These are phyloP conservation scores for Hypothenemus hampei DNA, from an alignment of 1,140 invertebrate genomes.

Conservation along the genomic window DNA sequence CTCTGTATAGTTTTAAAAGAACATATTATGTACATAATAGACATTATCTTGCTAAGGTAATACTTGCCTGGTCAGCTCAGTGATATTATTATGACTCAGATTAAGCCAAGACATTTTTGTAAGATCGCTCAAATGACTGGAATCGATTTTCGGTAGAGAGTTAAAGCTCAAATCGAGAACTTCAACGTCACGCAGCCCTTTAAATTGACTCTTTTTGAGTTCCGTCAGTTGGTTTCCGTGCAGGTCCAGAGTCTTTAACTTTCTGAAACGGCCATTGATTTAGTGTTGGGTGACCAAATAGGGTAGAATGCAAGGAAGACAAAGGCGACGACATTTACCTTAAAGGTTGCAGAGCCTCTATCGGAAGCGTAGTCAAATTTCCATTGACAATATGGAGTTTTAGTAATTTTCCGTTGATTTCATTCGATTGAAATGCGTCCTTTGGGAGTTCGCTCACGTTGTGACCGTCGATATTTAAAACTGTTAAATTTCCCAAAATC, in stretches of 20 bases:
- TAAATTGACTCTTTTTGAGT: constrained; percentile 77
- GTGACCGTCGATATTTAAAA: constrained; percentile 66
- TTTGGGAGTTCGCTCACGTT: constrained; percentile 57
- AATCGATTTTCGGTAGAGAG: constrained; percentile 72
- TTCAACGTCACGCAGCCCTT: constrained; percentile 66
- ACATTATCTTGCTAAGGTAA: no score
- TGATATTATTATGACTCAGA: constrained; percentile 74
- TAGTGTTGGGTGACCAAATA: no score
- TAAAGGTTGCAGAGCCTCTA: constrained; percentile 58
- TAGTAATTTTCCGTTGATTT: constrained; percentile 57
- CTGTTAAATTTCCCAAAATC: constrained; percentile 68
- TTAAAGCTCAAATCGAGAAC: constrained; percentile 62
- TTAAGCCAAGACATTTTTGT: constrained; percentile 81
- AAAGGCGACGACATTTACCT: constrained; percentile 37
- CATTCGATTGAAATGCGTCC: constrained; percentile 55
- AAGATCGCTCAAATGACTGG: constrained; percentile 73
- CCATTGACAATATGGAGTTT: constrained; percentile 66
- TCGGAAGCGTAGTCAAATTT: constrained; percentile 51
- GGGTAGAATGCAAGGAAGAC: no score
- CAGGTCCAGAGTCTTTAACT: constrained; percentile 73
- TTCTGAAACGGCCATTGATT: constrained; percentile 43
- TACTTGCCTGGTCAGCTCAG: constrained; percentile 62
- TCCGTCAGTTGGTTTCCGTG: constrained; percentile 72
- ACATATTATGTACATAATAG: no score
- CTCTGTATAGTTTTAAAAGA: no score